Base-by-base conservation (phyloP, 64 coral and sea anemone species). In the Montipora foliosa region DNA sequence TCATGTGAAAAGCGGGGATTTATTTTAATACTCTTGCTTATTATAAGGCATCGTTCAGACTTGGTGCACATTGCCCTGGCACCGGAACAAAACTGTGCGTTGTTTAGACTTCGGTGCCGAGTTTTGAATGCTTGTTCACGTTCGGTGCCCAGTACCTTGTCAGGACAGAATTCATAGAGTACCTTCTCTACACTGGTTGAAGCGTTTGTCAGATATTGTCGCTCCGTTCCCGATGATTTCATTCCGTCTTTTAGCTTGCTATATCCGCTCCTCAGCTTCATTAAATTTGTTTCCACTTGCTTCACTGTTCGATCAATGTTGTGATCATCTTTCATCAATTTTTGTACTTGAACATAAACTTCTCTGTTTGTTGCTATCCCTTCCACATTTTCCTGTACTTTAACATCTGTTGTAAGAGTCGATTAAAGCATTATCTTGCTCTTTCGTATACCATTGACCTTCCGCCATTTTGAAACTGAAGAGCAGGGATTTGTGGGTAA, bases 251-350 rank as follows among this genome's bases (percentile, higher is more conserved):
- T 55, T 55, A 55, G 52, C 52, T 55, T 55, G 52, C 52, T 78
- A 62, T 90, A 90, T 59, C 88, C 74, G 67, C 52, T 61, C 79
- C 51, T 80, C 12, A 90, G 37, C 47, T 90, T 90, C 88, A 80
- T 90, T 21, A 90, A 9, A 60, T 90, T 80, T 5, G 88, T 90
- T 78, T 90, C 76, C n/a, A 90, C 61, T 64, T 90, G 88, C 19
- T 25, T 58, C 14, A 77, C 64, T 55, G 88, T 79, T 25, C 55
- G 19, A 47, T 90, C 25, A 60, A 68, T 66, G 61, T 47, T 8
- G 44, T 52, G 19, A 44, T 90, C 47, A 50, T 83, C 46, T 74
- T 91, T 17, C 62, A 83, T 44, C 29, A 51, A 44, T 19, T 29
- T 37, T 69, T 81, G 47, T 19, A 83, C 15, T 76, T 79, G 25